Conservation (phyloP, 1,140 invertebrate species). For the Caenorhabditis brenneri region DNA sequence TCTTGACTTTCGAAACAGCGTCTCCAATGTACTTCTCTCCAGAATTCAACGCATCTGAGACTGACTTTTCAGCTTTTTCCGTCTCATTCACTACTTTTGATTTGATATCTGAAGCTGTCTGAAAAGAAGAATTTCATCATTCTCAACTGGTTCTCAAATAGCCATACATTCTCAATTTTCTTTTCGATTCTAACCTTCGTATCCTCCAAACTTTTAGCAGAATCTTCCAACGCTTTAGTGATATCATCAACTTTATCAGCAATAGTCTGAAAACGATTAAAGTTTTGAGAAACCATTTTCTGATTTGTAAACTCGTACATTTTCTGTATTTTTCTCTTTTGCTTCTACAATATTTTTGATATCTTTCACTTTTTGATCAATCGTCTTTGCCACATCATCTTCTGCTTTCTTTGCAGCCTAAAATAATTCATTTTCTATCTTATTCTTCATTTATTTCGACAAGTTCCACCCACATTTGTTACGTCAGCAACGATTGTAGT, state of each 20-base stretch:
- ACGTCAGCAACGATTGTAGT: constrained; percentile 4
- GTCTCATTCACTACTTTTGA: neutral
- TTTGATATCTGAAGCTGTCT: neutral
- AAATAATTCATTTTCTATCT: constrained; percentile 31
- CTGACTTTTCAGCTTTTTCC: neutral
- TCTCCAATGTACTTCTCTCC: neutral
- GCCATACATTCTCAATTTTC: neutral
- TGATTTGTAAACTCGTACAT: neutral
- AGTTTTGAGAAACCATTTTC: neutral
- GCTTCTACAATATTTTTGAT: neutral
- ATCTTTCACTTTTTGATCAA: neutral
- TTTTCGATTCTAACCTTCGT: neutral
- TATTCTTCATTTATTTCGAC: constrained; percentile 2
- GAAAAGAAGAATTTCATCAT: too few relatives aligned
- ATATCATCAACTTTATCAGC: constrained; percentile 16
- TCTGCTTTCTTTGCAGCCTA: neutral
- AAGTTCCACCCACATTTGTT: neutral
- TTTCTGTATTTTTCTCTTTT: neutral
- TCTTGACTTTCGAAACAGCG: neutral
- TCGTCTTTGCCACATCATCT: neutral
- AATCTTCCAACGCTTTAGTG: neutral
- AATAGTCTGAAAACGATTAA: constrained; percentile 4
- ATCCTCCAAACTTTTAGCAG: constrained; percentile 5
- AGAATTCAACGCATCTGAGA: neutral
- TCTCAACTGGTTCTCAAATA: too few relatives aligned